Evolutionary conservation across 2,113 vertebrate species (phyloP), one percentile per base, ranked within the genome.

Genomic region (Myodes glareolus): DNA sequence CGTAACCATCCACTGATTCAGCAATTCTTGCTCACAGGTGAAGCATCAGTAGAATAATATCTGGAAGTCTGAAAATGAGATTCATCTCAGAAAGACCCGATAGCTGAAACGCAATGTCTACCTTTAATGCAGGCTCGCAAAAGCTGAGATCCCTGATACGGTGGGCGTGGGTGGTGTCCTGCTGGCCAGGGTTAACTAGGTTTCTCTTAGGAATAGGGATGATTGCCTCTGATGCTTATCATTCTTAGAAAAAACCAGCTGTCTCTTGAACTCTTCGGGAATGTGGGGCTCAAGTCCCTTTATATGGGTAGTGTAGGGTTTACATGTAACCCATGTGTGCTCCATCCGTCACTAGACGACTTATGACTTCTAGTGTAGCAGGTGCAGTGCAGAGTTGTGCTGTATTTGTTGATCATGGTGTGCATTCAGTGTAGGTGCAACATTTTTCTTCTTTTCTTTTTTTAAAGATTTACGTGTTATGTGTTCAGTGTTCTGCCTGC

Each of bases 11-110:
- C 27, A 36, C 50, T 61, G 81, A 16, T 78, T 52, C 47, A 78
- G 70, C n/a, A n/a, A 42, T 78, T 82, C 36, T 94, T 94, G 39
- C 86, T 92, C 61, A 87, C 4, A 52, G 55, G 76, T 42, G n/a
- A 92, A 39, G 33, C n/a, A 55, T 21, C n/a, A 58, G 55, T 81
- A 75, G 73, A 55, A 87, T 95, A 78, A 36, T 82, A 39, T 89
- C 39, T 91, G 58, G 92, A 88, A 94, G 39, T 96, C 55, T 80
- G 25, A 92, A 78, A 92, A 70, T 67, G 19, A 84, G 19, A 73
- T 50, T 92, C 50, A 94, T 78, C 39, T 75, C 31, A 85, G 80
- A 61, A 23, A 94, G 67, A 81, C 39, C 33, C 36, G 16, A 25
- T 92, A 19, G 25, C 13, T 89, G 31, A 61, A 27, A 55, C 27